A percentile compares a stretch with the other conserved stretches of the same genome.
Conservation (phyloP, 1,140 invertebrate genomes). For the Pollicipes pollicipes region DNA sequence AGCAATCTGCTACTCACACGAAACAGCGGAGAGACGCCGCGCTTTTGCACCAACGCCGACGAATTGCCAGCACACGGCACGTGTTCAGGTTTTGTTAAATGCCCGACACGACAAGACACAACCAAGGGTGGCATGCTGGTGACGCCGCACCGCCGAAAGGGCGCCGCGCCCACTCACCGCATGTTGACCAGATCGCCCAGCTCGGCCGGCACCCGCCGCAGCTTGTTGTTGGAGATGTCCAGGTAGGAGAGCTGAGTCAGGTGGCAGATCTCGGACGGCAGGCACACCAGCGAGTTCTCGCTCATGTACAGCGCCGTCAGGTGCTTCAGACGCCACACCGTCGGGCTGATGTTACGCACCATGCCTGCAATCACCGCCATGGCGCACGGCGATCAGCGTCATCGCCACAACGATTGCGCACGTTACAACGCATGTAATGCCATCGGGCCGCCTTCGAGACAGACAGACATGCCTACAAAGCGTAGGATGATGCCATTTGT, state of each 20-base stretch:
- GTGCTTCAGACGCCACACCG: constrained; percentile 74
- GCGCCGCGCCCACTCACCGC: too few species aligned
- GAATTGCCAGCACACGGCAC: too few species aligned
- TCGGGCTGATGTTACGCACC: constrained; percentile 76
- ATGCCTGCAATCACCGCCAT: constrained; percentile 43
- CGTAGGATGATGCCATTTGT: constrained; percentile 9
- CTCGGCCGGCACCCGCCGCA: constrained; percentile 81
- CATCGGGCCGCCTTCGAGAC: not conserved
- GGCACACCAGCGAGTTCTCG: constrained; percentile 72
- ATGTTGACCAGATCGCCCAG: constrained; percentile 85
- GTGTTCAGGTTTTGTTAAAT: too few species aligned
- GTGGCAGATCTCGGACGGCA: constrained; percentile 71
- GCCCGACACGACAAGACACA: too few species aligned
- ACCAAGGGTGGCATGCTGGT: too few species aligned
- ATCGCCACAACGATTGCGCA: not conserved
- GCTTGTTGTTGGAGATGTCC: constrained; percentile 85
- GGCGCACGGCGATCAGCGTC: not conserved
- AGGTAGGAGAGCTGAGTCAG: constrained; percentile 64
- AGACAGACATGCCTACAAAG: not conserved
- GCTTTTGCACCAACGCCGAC: too few species aligned
- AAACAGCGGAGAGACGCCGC: too few species aligned
- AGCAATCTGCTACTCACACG: too few species aligned
- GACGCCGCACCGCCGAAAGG: too few species aligned
- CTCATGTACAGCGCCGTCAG: constrained; percentile 85
- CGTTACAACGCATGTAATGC: not conserved